phyloP scores from a whole-genome alignment of 2,888 invertebrate genomes.

The Rapana venosa region DNA sequence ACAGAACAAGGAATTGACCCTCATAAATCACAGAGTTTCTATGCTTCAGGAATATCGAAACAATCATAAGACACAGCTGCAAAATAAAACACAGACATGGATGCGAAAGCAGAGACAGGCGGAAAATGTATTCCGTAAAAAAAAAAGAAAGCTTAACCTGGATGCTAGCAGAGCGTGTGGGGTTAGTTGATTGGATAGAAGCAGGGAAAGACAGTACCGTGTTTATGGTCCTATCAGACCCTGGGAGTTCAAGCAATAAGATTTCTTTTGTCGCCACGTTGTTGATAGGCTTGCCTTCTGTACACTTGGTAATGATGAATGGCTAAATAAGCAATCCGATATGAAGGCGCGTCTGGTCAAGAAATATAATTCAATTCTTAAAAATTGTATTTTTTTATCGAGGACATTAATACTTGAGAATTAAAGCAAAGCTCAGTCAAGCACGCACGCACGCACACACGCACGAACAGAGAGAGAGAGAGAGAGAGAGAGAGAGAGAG shows the following conservation, averaged over 20 bases:
- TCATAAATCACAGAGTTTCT: neutral
- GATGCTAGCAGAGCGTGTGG: neutral
- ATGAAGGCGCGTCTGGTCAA: neutral
- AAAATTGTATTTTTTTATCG: no score
- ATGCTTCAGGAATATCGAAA: no score
- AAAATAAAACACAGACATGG: neutral
- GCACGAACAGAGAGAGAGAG: neutral
- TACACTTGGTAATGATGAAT: neutral
- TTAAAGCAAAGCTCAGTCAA: neutral
- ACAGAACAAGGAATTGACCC: neutral
- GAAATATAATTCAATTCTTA: neutral
- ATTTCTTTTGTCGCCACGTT: neutral
- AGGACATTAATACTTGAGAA: neutral
- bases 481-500: no score
- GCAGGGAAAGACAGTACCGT: neutral
- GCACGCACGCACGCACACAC: neutral
- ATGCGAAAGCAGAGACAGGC: neutral
- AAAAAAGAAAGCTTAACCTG: neutral
- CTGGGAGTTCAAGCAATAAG: neutral
- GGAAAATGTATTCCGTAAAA: neutral
- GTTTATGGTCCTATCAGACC: neutral
- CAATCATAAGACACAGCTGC: neutral
- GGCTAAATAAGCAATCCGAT: neutral
- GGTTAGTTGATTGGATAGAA: neutral
- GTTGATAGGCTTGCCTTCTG: neutral